Evolutionary conservation across 2,797 vertebrate species (phyloP).

Genomic region (Danio kyathit): DNA sequence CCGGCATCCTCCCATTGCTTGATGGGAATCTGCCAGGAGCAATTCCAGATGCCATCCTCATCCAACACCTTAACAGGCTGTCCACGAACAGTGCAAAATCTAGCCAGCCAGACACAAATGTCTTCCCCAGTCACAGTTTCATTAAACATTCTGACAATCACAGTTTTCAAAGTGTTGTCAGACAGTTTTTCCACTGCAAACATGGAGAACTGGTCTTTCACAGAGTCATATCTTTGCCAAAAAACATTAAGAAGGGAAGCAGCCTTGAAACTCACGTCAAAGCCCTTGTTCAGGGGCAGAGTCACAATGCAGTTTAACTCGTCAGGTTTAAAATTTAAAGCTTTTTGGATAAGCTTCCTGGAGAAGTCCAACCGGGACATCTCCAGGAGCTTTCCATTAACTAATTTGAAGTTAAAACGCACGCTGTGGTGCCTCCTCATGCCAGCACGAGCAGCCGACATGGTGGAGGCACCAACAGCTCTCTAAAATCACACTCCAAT

Average conservation of each 20-base stretch:
- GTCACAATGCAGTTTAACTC: background rate
- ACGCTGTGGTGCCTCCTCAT: slow-evolving; percentile 48
- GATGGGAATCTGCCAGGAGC: background rate
- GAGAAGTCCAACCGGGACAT: slow-evolving; percentile 37
- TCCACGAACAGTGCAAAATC: slow-evolving; percentile 12
- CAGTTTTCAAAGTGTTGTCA: no score
- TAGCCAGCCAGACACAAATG: slow-evolving; percentile 2
- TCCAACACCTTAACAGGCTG: slow-evolving; percentile 9
- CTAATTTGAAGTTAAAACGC: background rate
- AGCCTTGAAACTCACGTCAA: no score
- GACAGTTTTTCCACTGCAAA: no score
- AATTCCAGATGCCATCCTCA: background rate
- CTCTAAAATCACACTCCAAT: background rate
- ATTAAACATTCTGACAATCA: no score
- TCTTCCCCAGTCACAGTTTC: no score
- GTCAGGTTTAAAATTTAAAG: accelerated
- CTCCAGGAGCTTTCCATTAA: background rate
- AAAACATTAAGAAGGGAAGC: no score
- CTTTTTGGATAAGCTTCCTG: background rate
- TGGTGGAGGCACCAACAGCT: slow-evolving; percentile 36
- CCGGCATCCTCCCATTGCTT: no score
- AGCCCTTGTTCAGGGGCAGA: no score
- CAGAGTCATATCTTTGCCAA: no score
- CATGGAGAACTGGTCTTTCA: no score
- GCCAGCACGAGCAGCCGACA: slow-evolving; percentile 35